Evolutionary conservation across 1,140 invertebrate genomes (phyloP), one percentile per base, ranked within the genome.

Genomic region (Neodiprion fabricii): DNA sequence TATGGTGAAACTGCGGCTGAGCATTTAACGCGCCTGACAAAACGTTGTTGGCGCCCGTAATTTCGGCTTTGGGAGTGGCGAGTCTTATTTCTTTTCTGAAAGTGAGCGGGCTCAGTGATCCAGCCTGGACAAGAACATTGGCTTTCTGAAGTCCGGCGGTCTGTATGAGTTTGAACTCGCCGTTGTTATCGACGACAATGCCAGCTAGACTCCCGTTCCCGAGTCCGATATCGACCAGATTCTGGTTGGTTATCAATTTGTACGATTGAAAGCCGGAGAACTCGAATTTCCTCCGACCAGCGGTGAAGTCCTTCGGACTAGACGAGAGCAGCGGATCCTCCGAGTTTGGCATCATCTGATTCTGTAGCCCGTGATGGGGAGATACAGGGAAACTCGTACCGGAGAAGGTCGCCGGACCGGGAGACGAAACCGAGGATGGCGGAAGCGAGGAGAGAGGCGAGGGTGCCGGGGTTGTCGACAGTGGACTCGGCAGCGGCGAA

Each of bases 311-410:
- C 74, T 95, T 92, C 0, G 94, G 94, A 77, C 93, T 95, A 17
- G 94, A 95, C 0, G 94, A 96, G 17, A 96, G 82, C 1, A 96
- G 81, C 0, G 95, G 95, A 84, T 96, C 95, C 78, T 96, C 94
- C 0, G 95, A 96, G 82, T 95, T 96, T 9, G 94, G 91, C 93
- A 96, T 94, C 93, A 94, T 94, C 81, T 94, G 92, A 53, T 90
- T 92, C 80, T 94, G 92, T 4, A 93, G 82, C 0, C 89, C 86
- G 72, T 90, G 88, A 80, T 91, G 89, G 0, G 89, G 89, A 3
- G 89, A 90, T 21, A 90, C 86, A 1, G 89, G 87, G 75, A 89
- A 90, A 7, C 80, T 86, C 0, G 90, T 75, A 28, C 84, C 84
- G 48, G 88, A 89, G 61, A 89, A 89, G 47, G 88, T 86, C 4